phyloP scores from a whole-genome alignment of 2,797 vertebrate species.

The Aselliscus stoliczkanus region DNA sequence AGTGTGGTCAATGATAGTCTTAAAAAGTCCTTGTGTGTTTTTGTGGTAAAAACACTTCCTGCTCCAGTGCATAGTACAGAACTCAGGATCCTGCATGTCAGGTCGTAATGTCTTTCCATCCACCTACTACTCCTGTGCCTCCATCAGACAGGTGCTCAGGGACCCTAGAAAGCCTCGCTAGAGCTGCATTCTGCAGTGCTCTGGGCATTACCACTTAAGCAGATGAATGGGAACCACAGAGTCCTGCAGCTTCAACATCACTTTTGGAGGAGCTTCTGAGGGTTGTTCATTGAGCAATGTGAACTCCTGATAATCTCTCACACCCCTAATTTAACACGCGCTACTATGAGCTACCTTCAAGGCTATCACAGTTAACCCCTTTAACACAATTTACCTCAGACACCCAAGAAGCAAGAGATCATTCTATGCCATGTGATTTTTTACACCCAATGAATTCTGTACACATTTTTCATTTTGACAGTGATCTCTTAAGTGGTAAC shows the following conservation, averaged over 20 bases:
- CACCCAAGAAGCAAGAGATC: not conserved
- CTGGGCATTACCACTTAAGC: not conserved
- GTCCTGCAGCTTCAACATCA: not conserved
- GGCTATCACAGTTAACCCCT: not conserved
- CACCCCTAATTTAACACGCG: not conserved
- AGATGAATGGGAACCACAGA: not conserved
- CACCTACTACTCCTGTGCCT: rapidly evolving
- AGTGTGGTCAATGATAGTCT: not conserved
- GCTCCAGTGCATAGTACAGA: not conserved
- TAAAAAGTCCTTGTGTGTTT: not conserved
- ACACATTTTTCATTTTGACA: not conserved
- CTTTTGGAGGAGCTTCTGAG: not conserved
- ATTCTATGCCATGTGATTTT: not conserved
- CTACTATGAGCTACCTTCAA: not conserved
- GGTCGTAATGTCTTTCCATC: not conserved
- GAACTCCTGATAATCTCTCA: not conserved
- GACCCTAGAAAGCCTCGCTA: not conserved
- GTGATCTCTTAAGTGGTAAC: not conserved
- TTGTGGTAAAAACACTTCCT: not conserved
- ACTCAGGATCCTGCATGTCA: not conserved
- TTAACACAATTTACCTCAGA: not conserved
- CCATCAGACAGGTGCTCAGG: not conserved
- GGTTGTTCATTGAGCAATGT: not conserved
- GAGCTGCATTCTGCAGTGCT: not conserved
- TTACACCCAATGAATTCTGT: not conserved